These are phyloP conservation scores for Python bivittatus DNA, from an alignment of 2,113 vertebrate species.

Conservation along the genomic window DNA sequence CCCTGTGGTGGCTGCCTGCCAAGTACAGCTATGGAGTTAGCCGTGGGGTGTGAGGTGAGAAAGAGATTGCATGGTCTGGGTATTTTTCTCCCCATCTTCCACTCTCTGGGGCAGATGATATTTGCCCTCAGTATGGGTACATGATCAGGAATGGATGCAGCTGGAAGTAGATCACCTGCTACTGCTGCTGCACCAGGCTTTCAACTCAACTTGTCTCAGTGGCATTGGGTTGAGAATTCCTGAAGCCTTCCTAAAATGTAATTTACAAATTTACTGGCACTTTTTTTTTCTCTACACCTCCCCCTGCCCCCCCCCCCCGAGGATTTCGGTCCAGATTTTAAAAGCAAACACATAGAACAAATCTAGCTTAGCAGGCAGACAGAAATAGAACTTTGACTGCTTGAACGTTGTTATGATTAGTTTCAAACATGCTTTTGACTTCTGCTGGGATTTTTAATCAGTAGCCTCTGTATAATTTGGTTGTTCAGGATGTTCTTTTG, in stretches of 20 bases:
- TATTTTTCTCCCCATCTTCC: constrained; percentile 55
- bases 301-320: constrained; percentile 38
- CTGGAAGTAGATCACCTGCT: constrained; percentile 65
- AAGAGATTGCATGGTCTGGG: constrained; percentile 90
- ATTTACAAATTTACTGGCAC: constrained; percentile 72
- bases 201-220: constrained; percentile 62
- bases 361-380: constrained; percentile 72
- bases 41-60: constrained; percentile 88
- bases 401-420: constrained; percentile 52
- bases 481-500: constrained; percentile 64
- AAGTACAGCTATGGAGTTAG: constrained; percentile 88
- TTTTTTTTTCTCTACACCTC: constrained; percentile 36
- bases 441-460: constrained; percentile 72
- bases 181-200: constrained; percentile 67
- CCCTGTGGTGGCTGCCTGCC: constrained; percentile 89
- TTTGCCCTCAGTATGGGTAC: constrained; percentile 74
- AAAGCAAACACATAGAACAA: constrained; percentile 60
- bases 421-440: constrained; percentile 71
- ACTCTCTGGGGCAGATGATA: constrained; percentile 74
- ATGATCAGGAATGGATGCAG: constrained; percentile 64
- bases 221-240: constrained; percentile 73
- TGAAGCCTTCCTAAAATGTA: constrained; percentile 65
- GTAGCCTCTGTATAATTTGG: constrained; percentile 60
- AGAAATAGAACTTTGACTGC: constrained; percentile 39
- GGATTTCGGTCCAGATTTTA: constrained; percentile 49